Evolutionary conservation across 1,140 invertebrate species (phyloP).

Genomic region (Pogonomyrmex barbatus): DNA sequence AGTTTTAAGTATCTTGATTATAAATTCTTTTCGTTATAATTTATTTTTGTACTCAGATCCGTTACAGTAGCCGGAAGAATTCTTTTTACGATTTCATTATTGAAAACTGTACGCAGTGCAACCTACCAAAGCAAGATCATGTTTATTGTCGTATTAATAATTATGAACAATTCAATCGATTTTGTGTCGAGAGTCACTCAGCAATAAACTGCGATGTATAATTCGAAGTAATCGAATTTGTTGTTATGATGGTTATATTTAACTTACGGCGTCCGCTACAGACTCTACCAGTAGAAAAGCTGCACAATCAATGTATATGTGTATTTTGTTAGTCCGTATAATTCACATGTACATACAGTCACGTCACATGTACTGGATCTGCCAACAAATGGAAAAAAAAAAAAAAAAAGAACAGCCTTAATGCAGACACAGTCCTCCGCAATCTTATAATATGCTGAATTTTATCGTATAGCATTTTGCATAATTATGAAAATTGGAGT

Average conservation of each 20-base stretch:
- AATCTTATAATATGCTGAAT: not conserved
- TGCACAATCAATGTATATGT: conserved; percentile 6
- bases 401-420: not conserved
- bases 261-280: not conserved
- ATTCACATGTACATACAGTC: not conserved
- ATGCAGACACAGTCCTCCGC: not conserved
- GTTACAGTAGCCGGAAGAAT: not conserved
- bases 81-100: conserved; percentile 8
- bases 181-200: not conserved
- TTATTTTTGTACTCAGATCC: conserved; percentile 46
- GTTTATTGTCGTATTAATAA: conserved; percentile 8
- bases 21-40: conserved; percentile 55
- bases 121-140: conserved; percentile 33
- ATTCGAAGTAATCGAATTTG: not conserved
- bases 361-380: not conserved
- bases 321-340: not conserved
- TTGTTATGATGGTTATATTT: not conserved
- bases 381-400: not conserved
- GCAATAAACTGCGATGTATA: not conserved
- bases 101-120: not conserved
- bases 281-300: not conserved
- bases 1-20: conserved; percentile 36
- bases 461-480: not conserved
- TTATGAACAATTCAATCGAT: not conserved
- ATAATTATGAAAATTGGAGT: not conserved